phyloP scores from a whole-genome alignment of 2,888 invertebrate genomes.

The Cylloceria caligata region DNA sequence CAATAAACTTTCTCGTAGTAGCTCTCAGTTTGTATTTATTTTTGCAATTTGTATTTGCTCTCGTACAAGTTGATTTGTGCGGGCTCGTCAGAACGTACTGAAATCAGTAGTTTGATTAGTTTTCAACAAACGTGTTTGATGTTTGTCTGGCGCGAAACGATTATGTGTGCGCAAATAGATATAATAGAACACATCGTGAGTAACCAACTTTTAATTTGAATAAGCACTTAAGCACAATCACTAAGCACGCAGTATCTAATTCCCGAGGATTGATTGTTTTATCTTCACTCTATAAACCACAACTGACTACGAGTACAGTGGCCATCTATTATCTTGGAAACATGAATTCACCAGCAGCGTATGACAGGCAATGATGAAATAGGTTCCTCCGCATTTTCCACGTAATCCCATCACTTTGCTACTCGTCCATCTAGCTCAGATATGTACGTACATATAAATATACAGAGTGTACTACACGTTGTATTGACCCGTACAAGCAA shows the following conservation, averaged over 20 bases:
- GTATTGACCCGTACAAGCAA: constrained; percentile 51
- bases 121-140: constrained; percentile 34
- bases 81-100: constrained; percentile 9
- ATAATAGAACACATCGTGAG: background rate
- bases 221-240: background rate
- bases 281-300: background rate
- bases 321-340: constrained; percentile 8
- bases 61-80: constrained; percentile 21
- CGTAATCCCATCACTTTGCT: constrained; percentile 25
- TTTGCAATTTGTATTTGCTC: constrained; percentile 20
- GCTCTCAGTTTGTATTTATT: too few species aligned
- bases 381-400: constrained; percentile 31
- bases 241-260: constrained; percentile 21
- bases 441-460: constrained; percentile 6
- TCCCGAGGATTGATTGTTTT: constrained; percentile 10
- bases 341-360: background rate
- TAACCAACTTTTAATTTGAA: constrained; percentile 15
- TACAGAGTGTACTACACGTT: constrained; percentile 9
- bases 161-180: constrained; percentile 20
- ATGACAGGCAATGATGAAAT: background rate
- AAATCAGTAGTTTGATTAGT: constrained; percentile 39
- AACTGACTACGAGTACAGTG: background rate
- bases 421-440: constrained; percentile 13
- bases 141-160: constrained; percentile 30
- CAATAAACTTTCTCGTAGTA: constrained; percentile 30